phyloP scores from a whole-genome alignment of 2,797 vertebrate genomes.

The Hoplostethus mediterraneus region DNA sequence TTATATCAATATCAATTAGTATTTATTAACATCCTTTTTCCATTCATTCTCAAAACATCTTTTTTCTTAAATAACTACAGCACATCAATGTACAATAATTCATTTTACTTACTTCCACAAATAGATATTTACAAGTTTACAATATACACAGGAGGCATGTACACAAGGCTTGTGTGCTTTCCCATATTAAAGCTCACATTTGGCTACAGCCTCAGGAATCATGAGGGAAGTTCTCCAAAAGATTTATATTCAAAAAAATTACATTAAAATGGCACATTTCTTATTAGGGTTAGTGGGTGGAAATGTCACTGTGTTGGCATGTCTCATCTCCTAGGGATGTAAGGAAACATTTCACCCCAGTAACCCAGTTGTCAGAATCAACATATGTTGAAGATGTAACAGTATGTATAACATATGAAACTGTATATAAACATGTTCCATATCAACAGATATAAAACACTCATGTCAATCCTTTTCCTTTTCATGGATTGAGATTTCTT shows the following conservation, averaged over 20 bases:
- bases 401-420: slow-evolving; percentile 81
- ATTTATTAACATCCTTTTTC: slow-evolving; percentile 77
- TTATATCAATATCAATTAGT: slow-evolving; percentile 64
- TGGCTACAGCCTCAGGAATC: slow-evolving; percentile 63
- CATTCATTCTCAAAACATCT: slow-evolving; percentile 27
- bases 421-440: slow-evolving; percentile 69
- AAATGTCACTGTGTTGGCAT: slow-evolving; percentile 34
- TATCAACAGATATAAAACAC: slow-evolving; percentile 71
- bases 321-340: slow-evolving; percentile 11
- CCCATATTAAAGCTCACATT: slow-evolving; percentile 68
- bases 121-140: slow-evolving; percentile 79
- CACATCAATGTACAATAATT: slow-evolving; percentile 58
- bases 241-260: slow-evolving; percentile 17
- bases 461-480: slow-evolving; percentile 43
- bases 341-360: slow-evolving; percentile 50
- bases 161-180: slow-evolving; percentile 63
- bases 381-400: slow-evolving; percentile 56
- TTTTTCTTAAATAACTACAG: slow-evolving; percentile 78
- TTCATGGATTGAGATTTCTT: slow-evolving; percentile 42
- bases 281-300: neutral
- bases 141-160: slow-evolving; percentile 76
- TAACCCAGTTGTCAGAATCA: slow-evolving; percentile 57
- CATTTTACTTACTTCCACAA: slow-evolving; percentile 64
- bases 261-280: slow-evolving; percentile 56
- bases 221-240: slow-evolving; percentile 34